phyloP scores from a whole-genome alignment of 2,888 invertebrate genomes.

The Elegia similella region DNA sequence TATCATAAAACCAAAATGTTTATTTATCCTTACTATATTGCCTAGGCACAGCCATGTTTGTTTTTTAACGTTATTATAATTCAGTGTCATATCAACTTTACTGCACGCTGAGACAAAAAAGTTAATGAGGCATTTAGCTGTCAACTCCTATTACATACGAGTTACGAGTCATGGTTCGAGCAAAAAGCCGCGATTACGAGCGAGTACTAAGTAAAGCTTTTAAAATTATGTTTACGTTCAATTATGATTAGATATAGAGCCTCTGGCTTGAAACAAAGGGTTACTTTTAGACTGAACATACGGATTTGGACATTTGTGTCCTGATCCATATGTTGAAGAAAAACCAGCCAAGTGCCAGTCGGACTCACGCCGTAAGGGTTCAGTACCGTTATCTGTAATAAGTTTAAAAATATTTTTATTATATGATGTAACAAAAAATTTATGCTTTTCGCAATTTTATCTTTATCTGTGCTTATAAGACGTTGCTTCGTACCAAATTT shows the following conservation, averaged over 20 bases:
- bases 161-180: background rate
- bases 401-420: too few relatives aligned
- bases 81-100: slow-evolving; percentile 18
- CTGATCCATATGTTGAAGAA: too few relatives aligned
- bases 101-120: slow-evolving; percentile 5
- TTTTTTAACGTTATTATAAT: slow-evolving; percentile 16
- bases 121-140: slow-evolving; percentile 14
- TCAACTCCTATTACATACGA: slow-evolving; percentile 12
- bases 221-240: slow-evolving; percentile 11
- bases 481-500: too few relatives aligned
- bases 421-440: too few relatives aligned
- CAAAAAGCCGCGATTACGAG: background rate
- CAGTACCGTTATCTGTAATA: too few relatives aligned
- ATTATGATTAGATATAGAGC: slow-evolving; percentile 5
- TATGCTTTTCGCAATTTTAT: too few relatives aligned
- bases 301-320: too few relatives aligned
- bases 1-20: background rate
- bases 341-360: too few relatives aligned
- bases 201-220: slow-evolving; percentile 1
- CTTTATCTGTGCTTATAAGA: too few relatives aligned
- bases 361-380: too few relatives aligned
- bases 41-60: slow-evolving; percentile 7
- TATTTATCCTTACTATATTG: slow-evolving; percentile 13
- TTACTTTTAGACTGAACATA: too few relatives aligned
- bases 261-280: background rate